Conservation (phyloP, 2,888 invertebrate species). For the Hyposoter dolosus region DNA sequence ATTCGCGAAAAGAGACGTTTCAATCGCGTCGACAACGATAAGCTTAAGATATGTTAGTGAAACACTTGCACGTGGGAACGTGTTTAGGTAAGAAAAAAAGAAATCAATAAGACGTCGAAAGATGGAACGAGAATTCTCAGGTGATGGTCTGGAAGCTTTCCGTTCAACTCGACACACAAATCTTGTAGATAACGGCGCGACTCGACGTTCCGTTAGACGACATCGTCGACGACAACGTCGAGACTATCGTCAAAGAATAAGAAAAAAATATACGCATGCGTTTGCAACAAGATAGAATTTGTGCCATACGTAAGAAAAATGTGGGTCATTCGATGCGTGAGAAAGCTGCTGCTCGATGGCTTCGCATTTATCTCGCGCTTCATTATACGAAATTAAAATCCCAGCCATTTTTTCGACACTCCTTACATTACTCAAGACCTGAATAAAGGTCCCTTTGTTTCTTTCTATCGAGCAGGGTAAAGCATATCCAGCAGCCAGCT, state of each 20-base stretch:
- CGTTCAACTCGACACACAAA: slow-evolving; percentile 64
- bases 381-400: background rate
- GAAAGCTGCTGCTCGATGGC: slow-evolving; percentile 4
- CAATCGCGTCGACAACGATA: slow-evolving; percentile 53
- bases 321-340: slow-evolving; percentile 45
- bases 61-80: slow-evolving; percentile 8
- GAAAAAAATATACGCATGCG: slow-evolving; percentile 15
- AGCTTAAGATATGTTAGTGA: slow-evolving; percentile 17
- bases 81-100: slow-evolving; percentile 19
- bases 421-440: background rate
- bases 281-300: slow-evolving; percentile 36
- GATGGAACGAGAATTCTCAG: slow-evolving; percentile 43
- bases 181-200: slow-evolving; percentile 65
- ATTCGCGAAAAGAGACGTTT: slow-evolving; percentile 19
- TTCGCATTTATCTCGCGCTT: slow-evolving; percentile 3
- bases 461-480: background rate
- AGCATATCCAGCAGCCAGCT: no score
- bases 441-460: background rate
- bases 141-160: slow-evolving; percentile 67
- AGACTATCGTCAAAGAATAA: slow-evolving; percentile 23
- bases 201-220: slow-evolving; percentile 65
- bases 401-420: background rate
- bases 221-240: slow-evolving; percentile 24
- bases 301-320: slow-evolving; percentile 48
- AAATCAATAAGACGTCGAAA: slow-evolving; percentile 21